Percentiles rank a stretch among this genome's conserved stretches.
Conservation (phyloP, 2,888 invertebrate genomes). For the Aplocera efformata region DNA sequence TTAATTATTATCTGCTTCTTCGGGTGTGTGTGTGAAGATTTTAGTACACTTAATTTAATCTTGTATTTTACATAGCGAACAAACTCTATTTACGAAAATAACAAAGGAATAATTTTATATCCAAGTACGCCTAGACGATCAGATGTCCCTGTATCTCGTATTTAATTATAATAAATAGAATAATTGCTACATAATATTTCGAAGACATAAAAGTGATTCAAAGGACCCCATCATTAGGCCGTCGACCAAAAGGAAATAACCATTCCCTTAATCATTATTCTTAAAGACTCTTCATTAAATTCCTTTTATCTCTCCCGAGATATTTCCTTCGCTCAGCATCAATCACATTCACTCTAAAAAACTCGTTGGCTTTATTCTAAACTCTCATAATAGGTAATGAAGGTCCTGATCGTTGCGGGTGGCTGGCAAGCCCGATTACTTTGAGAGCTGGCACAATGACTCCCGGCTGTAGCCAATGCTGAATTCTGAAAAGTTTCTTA, state of each 20-base stretch:
- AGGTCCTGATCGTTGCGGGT: slow-evolving; percentile 72
- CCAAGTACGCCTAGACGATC: slow-evolving; percentile 13
- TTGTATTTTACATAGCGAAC: background rate
- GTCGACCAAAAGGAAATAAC: slow-evolving; percentile 75
- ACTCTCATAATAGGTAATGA: slow-evolving; percentile 81
- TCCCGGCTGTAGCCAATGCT: slow-evolving; percentile 72
- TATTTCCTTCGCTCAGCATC: slow-evolving; percentile 77
- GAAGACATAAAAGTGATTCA: slow-evolving; percentile 69
- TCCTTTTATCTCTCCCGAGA: slow-evolving; percentile 79
- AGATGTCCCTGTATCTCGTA: slow-evolving; percentile 30
- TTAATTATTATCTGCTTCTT: slow-evolving; percentile 33
- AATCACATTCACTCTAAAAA: slow-evolving; percentile 80
- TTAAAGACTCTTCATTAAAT: slow-evolving; percentile 80
- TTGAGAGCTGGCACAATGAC: slow-evolving; percentile 74
- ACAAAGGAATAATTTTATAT: slow-evolving; percentile 9
- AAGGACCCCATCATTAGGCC: slow-evolving; percentile 73
- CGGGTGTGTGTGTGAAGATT: slow-evolving; percentile 22
- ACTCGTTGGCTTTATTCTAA: slow-evolving; percentile 80
- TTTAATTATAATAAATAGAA: slow-evolving; percentile 63
- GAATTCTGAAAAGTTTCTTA: slow-evolving; percentile 74
- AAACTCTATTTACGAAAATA: background rate
- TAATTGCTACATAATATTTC: slow-evolving; percentile 62
- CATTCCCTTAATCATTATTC: slow-evolving; percentile 80
- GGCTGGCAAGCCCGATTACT: slow-evolving; percentile 75
- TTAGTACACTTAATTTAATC: slow-evolving; percentile 18